Evolutionary conservation across 2,113 vertebrate species (phyloP).

Genomic region (Gyps fulvus): DNA sequence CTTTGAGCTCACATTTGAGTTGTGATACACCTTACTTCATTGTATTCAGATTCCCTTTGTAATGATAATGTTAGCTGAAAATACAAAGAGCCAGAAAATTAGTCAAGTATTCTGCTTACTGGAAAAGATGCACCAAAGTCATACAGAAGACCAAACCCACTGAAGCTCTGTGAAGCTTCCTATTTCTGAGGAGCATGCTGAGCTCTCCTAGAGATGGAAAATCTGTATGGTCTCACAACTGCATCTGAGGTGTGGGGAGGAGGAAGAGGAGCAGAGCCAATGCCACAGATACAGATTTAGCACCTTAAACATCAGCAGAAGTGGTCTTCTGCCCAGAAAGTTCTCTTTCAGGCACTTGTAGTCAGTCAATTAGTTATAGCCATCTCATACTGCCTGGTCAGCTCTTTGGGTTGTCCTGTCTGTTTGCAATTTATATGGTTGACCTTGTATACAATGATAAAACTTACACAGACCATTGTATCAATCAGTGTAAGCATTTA

Average conservation of each 20-base stretch:
- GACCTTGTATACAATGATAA: background rate
- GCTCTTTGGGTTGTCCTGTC: background rate
- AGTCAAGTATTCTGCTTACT: background rate
- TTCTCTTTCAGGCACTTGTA: background rate
- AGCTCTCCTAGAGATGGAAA: background rate
- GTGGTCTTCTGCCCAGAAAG: background rate
- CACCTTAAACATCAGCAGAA: background rate
- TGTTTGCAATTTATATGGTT: no score
- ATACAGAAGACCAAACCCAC: background rate
- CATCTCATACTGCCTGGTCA: background rate
- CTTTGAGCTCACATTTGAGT: background rate
- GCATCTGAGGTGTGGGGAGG: background rate
- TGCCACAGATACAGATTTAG: background rate
- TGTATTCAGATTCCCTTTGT: background rate
- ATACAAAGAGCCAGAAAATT: background rate
- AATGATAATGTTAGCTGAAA: background rate
- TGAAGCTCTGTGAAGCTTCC: background rate
- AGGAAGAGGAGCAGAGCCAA: background rate
- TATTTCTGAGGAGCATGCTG: background rate
- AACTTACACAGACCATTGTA: background rate
- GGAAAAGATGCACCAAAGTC: background rate
- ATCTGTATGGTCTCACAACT: background rate
- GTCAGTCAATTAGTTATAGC: background rate
- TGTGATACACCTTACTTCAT: background rate
- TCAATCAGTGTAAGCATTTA: background rate